Conservation (phyloP, 1,140 invertebrate genomes). For the Sipha flava region DNA sequence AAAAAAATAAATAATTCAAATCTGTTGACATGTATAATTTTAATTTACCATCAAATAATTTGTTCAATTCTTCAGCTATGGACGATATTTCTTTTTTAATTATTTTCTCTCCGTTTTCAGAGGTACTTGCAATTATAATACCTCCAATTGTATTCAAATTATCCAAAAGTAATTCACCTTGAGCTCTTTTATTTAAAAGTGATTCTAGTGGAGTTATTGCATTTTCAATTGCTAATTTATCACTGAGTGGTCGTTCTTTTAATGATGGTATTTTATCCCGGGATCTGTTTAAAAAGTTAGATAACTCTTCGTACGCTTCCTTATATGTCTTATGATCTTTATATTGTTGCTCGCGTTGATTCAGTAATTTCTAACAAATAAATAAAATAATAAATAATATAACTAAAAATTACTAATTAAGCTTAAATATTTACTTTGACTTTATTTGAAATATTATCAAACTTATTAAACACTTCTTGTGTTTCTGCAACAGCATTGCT, state of each 20-base stretch:
- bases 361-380: slow-evolving; percentile 55
- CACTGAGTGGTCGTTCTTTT: slow-evolving; percentile 72
- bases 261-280: slow-evolving; percentile 80
- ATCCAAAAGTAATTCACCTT: slow-evolving; percentile 78
- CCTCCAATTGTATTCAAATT: slow-evolving; percentile 76
- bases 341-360: slow-evolving; percentile 74
- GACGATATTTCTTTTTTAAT: slow-evolving; percentile 78
- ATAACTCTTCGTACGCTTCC: slow-evolving; percentile 79
- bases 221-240: slow-evolving; percentile 80
- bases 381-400: slow-evolving; percentile 28
- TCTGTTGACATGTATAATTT: not conserved
- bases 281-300: slow-evolving; percentile 72
- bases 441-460: slow-evolving; percentile 61
- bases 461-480: slow-evolving; percentile 71
- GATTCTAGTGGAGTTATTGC: slow-evolving; percentile 76
- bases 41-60: slow-evolving; percentile 58
- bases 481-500: slow-evolving; percentile 72
- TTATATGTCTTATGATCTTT: slow-evolving; percentile 80
- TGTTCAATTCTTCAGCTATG: slow-evolving; percentile 72
- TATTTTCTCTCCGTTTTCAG: slow-evolving; percentile 63
- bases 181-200: slow-evolving; percentile 78
- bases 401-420: not conserved
- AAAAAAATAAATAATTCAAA: slow-evolving; percentile 22
- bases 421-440: slow-evolving; percentile 50
- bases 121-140: slow-evolving; percentile 75